Evolutionary conservation across 2,888 invertebrate species (phyloP).

Genomic region (Phengaris alcon): DNA sequence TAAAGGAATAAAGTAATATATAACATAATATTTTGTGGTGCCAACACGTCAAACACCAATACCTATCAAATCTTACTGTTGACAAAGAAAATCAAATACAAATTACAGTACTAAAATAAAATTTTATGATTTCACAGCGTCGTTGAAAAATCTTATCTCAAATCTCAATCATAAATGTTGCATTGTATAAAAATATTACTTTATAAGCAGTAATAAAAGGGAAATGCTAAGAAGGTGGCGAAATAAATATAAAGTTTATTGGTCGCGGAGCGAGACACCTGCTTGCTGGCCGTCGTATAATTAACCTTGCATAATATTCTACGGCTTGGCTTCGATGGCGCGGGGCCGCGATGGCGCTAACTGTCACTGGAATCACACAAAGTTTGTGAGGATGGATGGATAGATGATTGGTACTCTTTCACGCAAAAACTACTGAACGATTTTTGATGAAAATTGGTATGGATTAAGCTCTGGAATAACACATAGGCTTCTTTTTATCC

Average conservation of each 20-base stretch:
- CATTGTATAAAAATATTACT: conserved; percentile 43
- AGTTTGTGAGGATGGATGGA: no score
- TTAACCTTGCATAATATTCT: conserved; percentile 56
- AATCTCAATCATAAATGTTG: conserved; percentile 10
- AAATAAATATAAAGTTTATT: conserved; percentile 44
- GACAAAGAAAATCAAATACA: conserved; percentile 8
- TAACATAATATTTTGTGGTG: neutral
- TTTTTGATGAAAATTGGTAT: no score
- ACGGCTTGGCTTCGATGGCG: neutral
- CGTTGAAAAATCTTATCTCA: conserved; percentile 11
- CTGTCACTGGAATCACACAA: neutral
- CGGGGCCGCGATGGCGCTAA: neutral
- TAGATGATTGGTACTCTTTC: no score
- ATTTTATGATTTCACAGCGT: conserved; percentile 7
- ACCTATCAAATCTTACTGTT: neutral
- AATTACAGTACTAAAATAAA: neutral
- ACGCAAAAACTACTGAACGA: no score
- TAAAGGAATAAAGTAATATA: neutral
- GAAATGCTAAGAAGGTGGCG: conserved; percentile 65
- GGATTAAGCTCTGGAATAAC: no score
- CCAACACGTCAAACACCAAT: neutral
- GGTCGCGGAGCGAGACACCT: conserved; percentile 58
- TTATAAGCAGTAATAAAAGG: conserved; percentile 55
- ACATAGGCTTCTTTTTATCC: no score
- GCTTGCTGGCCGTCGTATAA: conserved; percentile 65